Conservation (phyloP, 1,140 invertebrate species). For the Ylistrum balloti region DNA sequence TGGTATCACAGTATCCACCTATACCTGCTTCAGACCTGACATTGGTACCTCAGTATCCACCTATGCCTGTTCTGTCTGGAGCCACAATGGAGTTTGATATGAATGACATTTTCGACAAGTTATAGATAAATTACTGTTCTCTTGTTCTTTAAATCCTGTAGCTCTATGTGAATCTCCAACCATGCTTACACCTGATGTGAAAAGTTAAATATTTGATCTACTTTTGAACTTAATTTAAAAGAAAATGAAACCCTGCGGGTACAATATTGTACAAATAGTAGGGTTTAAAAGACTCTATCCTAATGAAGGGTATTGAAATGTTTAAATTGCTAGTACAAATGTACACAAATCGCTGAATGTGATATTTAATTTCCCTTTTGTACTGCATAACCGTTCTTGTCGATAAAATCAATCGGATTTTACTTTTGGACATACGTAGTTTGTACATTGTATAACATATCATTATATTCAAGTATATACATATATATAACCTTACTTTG, state of each 20-base stretch:
- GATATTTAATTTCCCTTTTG: not conserved
- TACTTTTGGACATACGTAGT: not conserved
- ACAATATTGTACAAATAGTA: slow-evolving; percentile 19
- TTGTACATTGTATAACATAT: not conserved
- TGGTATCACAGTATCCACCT: too few relatives aligned
- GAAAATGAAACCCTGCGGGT: not conserved
- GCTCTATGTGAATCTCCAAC: not conserved
- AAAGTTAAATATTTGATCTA: slow-evolving; percentile 19
- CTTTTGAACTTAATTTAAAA: not conserved
- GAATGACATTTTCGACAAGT: too few relatives aligned
- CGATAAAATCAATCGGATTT: not conserved
- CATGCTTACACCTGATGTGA: slow-evolving; percentile 23
- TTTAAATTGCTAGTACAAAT: not conserved
- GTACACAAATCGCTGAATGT: not conserved
- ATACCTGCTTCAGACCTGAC: too few relatives aligned
- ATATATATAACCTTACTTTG: not conserved
- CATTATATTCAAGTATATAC: not conserved
- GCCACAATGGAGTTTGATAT: not conserved
- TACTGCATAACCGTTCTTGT: not conserved
- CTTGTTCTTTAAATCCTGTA: not conserved
- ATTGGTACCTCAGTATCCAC: too few relatives aligned
- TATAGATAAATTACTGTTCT: too few relatives aligned
- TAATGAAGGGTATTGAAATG: slow-evolving; percentile 14
- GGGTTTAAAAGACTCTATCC: not conserved
- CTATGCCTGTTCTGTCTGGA: too few relatives aligned